phyloP scores from a whole-genome alignment of 2,113 vertebrate genomes.

The Varanus komodoensis region DNA sequence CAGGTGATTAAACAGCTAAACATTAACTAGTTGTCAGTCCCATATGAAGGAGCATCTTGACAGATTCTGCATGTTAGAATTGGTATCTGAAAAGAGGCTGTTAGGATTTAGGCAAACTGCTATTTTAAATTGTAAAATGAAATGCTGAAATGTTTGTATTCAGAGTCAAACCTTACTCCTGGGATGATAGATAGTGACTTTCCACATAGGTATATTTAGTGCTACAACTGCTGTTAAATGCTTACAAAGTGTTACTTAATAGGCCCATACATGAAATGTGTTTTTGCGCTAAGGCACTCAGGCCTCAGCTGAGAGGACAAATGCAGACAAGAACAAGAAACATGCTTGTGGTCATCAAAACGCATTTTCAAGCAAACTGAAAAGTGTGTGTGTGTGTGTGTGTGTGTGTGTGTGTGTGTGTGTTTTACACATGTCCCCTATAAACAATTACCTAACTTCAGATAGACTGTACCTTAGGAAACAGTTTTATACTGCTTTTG shows the following conservation, averaged over 20 bases:
- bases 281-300: background rate
- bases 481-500: background rate
- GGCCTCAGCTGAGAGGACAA: background rate
- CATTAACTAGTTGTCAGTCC: background rate
- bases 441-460: background rate
- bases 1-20: background rate
- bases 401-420: background rate
- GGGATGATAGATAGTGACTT: background rate
- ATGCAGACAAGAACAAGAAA: background rate
- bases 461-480: background rate
- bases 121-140: background rate
- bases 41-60: background rate
- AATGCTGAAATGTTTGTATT: background rate
- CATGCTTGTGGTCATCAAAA: background rate
- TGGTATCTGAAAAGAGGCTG: background rate
- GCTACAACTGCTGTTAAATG: background rate
- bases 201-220: background rate
- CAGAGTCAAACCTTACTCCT: background rate
- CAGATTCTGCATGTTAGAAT: background rate
- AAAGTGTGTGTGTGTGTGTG: background rate
- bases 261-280: background rate
- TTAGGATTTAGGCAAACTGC: background rate
- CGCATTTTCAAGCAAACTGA: background rate
- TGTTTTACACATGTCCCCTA: no score
- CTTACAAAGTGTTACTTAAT: background rate